These are phyloP conservation scores for Porites lobata DNA, from an alignment of 92 coral and sea anemone species.

Conservation along the genomic window DNA sequence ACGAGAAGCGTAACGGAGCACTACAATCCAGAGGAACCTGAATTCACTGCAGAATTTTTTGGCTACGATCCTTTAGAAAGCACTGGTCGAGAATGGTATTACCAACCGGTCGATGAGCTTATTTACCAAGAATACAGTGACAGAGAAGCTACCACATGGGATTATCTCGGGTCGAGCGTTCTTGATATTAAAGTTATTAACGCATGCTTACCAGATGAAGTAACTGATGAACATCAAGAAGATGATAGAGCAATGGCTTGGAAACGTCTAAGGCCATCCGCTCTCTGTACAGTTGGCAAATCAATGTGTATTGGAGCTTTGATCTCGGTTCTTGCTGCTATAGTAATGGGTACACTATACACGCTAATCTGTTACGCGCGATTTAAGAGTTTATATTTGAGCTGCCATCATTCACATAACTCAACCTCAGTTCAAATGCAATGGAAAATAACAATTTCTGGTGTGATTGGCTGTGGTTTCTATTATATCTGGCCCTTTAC, in stretches of 20 bases:
- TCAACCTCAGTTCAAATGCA: not conserved
- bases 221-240: not conserved
- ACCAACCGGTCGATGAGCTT: not conserved
- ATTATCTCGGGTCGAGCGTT: not conserved
- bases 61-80: conserved; percentile 20
- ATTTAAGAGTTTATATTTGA: too few relatives aligned
- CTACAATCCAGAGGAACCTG: conserved; percentile 1
- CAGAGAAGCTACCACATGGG: not conserved
- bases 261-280: conserved; percentile 13
- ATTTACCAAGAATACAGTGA: not conserved
- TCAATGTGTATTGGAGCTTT: conserved; percentile 34
- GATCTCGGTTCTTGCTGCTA: conserved; percentile 7
- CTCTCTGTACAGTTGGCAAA: not conserved
- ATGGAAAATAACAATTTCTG: too few relatives aligned
- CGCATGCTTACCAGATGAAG: too few relatives aligned
- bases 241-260: conserved; percentile 11
- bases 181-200: too few relatives aligned
- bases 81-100: conserved; percentile 35
- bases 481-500: too few relatives aligned
- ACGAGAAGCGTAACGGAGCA: not conserved
- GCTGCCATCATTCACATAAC: too few relatives aligned
- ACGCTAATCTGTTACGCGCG: not conserved
- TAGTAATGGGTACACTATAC: too few relatives aligned
- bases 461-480: too few relatives aligned
- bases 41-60: not conserved